Percentiles rank a stretch among this genome's conserved stretches.
phyloP scores from a whole-genome alignment of 1,140 invertebrate species.

The Mamestra configurata region DNA sequence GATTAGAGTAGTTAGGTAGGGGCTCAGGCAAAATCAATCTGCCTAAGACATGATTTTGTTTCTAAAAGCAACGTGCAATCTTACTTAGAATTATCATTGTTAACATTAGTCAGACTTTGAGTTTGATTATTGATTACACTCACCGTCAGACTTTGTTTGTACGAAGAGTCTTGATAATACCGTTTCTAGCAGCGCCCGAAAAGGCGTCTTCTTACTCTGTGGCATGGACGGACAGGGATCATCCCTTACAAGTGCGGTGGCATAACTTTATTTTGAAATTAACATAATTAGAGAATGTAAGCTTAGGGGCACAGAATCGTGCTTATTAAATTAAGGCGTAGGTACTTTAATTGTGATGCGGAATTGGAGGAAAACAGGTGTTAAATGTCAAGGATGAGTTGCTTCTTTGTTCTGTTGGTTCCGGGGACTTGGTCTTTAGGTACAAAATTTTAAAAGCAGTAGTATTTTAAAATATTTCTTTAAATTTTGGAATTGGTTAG shows the following conservation, averaged over 20 bases:
- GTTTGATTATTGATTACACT: too few species aligned
- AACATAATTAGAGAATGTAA: slow-evolving; percentile 83
- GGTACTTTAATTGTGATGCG: slow-evolving; percentile 69
- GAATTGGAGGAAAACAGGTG: slow-evolving; percentile 67
- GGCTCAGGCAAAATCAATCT: too few species aligned
- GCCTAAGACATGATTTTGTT: too few species aligned
- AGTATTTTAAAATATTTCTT: background rate
- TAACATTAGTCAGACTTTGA: too few species aligned
- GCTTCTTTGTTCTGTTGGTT: background rate
- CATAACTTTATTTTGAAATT: slow-evolving; percentile 86
- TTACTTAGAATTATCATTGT: too few species aligned
- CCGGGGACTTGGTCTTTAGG: background rate
- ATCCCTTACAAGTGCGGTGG: slow-evolving; percentile 79
- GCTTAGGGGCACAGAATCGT: slow-evolving; percentile 69
- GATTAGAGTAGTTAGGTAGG: too few species aligned
- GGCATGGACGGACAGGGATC: slow-evolving; percentile 69
- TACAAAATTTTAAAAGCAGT: background rate
- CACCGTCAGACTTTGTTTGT: too few species aligned
- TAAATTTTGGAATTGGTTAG: background rate
- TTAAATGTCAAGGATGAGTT: slow-evolving; percentile 55
- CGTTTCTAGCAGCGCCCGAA: too few species aligned
- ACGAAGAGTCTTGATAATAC: too few species aligned
- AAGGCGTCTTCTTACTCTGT: slow-evolving; percentile 45
- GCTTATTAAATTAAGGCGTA: slow-evolving; percentile 59
- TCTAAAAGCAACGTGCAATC: too few species aligned